These are phyloP conservation scores for Sebastes steindachneri DNA, from an alignment of 2,797 vertebrate species.

Conservation along the genomic window DNA sequence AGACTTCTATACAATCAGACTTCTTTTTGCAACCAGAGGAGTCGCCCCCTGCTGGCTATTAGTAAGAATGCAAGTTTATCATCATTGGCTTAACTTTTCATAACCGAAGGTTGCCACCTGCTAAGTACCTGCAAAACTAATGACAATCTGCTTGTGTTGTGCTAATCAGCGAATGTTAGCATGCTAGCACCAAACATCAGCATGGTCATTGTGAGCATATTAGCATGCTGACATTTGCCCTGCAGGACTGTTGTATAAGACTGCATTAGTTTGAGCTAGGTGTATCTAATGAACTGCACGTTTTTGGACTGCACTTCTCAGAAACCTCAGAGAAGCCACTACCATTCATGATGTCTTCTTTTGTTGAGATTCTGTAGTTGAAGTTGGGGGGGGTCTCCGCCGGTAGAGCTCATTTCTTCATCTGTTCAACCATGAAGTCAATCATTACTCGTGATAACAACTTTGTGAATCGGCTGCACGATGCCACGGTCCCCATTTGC, in stretches of 20 bases:
- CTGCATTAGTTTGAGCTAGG: not conserved
- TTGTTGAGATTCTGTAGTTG: not conserved
- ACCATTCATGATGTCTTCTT: not conserved
- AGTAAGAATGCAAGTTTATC: too few relatives aligned
- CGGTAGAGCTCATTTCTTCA: conserved; percentile 22
- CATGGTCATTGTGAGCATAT: not conserved
- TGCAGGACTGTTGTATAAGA: not conserved
- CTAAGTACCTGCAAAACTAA: not conserved
- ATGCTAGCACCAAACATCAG: not conserved
- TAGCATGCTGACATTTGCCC: not conserved
- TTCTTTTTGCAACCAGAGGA: too few relatives aligned
- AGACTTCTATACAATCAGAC: too few relatives aligned
- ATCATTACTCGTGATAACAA: conserved; percentile 22
- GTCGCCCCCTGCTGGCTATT: too few relatives aligned
- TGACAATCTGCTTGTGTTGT: not conserved
- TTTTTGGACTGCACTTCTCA: not conserved
- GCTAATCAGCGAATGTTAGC: not conserved
- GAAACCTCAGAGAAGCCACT: not conserved
- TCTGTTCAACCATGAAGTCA: conserved; percentile 10
- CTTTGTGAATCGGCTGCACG: conserved; percentile 38
- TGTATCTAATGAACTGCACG: not conserved
- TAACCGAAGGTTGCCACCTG: too few relatives aligned
- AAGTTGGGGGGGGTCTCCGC: conserved; percentile 5
- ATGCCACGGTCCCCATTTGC: conserved; percentile 49
- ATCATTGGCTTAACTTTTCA: too few relatives aligned